Percentiles rank a stretch among this genome's conserved stretches.
Conservation (phyloP, 2,797 vertebrate genomes). For the Hypotaenidia okinawae region DNA sequence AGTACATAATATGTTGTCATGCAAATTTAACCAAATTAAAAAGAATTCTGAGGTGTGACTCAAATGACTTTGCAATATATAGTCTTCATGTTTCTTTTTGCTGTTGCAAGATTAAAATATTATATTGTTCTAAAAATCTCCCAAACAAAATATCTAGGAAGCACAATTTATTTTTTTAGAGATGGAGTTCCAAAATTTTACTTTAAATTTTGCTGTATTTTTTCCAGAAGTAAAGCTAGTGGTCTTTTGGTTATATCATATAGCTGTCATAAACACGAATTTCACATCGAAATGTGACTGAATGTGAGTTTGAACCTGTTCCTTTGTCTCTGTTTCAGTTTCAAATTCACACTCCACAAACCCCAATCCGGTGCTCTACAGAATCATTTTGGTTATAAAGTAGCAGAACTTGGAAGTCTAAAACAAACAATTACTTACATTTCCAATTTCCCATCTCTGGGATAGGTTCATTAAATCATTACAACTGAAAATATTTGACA, state of each 20-base stretch:
- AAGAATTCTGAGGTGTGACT: not conserved
- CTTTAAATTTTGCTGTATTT: not conserved
- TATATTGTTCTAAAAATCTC: not conserved
- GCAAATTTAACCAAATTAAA: not conserved
- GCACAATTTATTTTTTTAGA: not conserved
- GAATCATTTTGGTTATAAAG: not conserved
- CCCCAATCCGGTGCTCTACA: not conserved
- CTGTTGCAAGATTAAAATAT: not conserved
- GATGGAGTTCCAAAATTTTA: not conserved
- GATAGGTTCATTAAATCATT: not conserved
- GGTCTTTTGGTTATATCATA: not conserved
- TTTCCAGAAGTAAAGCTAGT: not conserved
- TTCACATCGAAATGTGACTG: not conserved
- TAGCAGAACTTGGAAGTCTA: not conserved
- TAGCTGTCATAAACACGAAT: not conserved
- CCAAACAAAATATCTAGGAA: not conserved
- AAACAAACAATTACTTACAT: not conserved
- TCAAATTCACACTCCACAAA: not conserved
- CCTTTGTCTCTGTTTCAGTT: not conserved
- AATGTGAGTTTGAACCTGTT: not conserved
- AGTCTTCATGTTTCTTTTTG: not conserved
- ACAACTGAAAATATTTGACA: not conserved
- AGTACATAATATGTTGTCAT: fast-evolving
- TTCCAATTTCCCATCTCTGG: not conserved
- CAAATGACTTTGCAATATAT: not conserved